These are phyloP conservation scores for Xenus cinereus DNA, from an alignment of 2,113 vertebrate species.

Conservation along the genomic window DNA sequence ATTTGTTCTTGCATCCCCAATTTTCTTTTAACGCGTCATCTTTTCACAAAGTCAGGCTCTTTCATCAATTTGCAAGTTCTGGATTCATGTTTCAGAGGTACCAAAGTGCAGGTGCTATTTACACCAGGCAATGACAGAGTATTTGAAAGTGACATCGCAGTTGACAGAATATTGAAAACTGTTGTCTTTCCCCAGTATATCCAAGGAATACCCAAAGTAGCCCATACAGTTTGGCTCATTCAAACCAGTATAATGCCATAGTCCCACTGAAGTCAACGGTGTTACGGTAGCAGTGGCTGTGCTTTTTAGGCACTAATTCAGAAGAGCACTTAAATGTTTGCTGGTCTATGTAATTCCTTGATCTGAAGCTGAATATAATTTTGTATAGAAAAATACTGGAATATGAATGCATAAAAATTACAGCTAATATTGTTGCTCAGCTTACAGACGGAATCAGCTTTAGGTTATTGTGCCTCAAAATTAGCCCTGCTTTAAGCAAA, in stretches of 20 bases:
- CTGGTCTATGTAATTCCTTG: neutral
- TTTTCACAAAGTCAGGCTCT: neutral
- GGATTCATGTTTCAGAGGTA: neutral
- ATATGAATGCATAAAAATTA: neutral
- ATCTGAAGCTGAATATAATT: neutral
- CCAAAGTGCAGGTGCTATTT: neutral
- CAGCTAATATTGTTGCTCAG: neutral
- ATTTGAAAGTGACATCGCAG: neutral
- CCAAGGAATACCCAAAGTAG: neutral
- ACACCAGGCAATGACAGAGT: neutral
- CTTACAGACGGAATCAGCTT: neutral
- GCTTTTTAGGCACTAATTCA: neutral
- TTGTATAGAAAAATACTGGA: neutral
- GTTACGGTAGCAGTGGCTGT: neutral
- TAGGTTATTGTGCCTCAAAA: neutral
- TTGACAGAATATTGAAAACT: neutral
- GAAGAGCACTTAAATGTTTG: neutral
- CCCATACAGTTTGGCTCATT: neutral
- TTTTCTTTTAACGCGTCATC: neutral
- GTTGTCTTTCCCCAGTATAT: neutral
- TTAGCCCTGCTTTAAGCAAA: neutral
- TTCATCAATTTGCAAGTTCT: neutral
- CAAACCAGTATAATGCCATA: neutral
- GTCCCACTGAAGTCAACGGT: neutral
- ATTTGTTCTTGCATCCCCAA: neutral